Evolutionary conservation across 2,113 vertebrate genomes (phyloP).

Genomic region (Cyanoramphus novaezelandiae): DNA sequence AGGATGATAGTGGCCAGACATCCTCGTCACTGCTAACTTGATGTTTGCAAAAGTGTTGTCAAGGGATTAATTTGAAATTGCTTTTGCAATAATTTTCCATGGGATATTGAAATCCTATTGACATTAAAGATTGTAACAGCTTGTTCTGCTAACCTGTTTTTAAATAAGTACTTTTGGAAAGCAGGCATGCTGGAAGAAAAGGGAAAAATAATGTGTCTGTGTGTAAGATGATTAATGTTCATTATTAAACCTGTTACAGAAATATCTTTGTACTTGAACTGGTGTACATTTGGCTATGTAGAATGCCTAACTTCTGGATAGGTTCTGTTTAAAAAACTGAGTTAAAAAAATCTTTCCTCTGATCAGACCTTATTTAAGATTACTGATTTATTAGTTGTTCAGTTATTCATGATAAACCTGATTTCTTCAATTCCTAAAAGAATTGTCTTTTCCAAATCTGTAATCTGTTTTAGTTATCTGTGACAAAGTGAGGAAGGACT

Average conservation of each 20-base stretch:
- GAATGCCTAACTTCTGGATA: background rate
- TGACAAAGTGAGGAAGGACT: background rate
- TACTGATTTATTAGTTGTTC: conserved; percentile 2
- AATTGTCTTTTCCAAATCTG: background rate
- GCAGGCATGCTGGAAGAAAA: background rate
- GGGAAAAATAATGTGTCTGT: background rate
- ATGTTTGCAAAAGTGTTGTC: background rate
- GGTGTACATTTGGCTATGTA: background rate
- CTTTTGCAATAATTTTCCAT: background rate
- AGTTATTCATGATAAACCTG: background rate
- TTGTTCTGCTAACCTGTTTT: background rate
- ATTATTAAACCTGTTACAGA: background rate
- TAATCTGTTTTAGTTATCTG: conserved; percentile 26
- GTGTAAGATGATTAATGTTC: background rate
- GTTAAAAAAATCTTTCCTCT: background rate
- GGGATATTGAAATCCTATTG: background rate
- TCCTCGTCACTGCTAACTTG: background rate
- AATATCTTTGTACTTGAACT: background rate
- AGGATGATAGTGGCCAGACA: background rate
- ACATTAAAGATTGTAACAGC: background rate
- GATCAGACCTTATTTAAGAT: background rate
- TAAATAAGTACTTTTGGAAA: background rate
- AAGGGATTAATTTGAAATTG: background rate
- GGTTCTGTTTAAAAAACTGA: background rate
- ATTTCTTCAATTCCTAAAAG: background rate